These are phyloP conservation scores for Hylaeus volcanicus DNA, from an alignment of 1,140 invertebrate genomes.

Conservation along the genomic window DNA sequence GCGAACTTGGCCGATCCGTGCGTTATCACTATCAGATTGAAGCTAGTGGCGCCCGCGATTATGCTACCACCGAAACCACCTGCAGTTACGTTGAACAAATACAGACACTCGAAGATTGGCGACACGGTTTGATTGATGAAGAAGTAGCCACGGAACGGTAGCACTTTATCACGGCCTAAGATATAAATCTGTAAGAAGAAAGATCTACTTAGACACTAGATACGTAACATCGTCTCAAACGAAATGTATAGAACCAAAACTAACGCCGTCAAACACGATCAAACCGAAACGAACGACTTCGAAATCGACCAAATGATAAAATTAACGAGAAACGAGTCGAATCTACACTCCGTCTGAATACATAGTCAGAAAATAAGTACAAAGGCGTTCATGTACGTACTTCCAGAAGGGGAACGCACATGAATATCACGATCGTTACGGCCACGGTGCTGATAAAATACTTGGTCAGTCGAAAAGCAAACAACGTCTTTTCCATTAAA, in stretches of 20 bases:
- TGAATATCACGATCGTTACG: slow-evolving; percentile 40
- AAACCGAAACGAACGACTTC: not conserved
- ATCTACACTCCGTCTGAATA: no score
- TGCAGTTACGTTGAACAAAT: slow-evolving; percentile 40
- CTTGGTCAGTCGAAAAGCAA: slow-evolving; percentile 63
- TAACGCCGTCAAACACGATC: no score
- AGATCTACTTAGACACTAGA: no score
- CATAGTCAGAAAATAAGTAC: no score
- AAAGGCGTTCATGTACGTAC: slow-evolving; percentile 42
- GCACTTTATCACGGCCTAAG: slow-evolving; percentile 25
- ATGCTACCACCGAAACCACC: slow-evolving; percentile 50
- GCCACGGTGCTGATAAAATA: slow-evolving; percentile 62
- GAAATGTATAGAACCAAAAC: no score
- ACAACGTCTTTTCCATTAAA: slow-evolving; percentile 59
- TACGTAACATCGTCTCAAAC: no score
- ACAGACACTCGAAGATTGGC: slow-evolving; percentile 55
- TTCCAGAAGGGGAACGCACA: slow-evolving; percentile 59
- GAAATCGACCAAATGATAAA: no score
- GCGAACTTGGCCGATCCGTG: slow-evolving; percentile 69
- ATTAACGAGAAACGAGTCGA: no score
- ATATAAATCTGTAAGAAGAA: slow-evolving; percentile 14
- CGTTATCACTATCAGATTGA: slow-evolving; percentile 62
- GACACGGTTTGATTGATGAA: slow-evolving; percentile 58
- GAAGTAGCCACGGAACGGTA: slow-evolving; percentile 67
- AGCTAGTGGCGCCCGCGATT: slow-evolving; percentile 61